Evolutionary conservation across 2,797 vertebrate genomes (phyloP).

Genomic region (Halcyon smyrnensis): DNA sequence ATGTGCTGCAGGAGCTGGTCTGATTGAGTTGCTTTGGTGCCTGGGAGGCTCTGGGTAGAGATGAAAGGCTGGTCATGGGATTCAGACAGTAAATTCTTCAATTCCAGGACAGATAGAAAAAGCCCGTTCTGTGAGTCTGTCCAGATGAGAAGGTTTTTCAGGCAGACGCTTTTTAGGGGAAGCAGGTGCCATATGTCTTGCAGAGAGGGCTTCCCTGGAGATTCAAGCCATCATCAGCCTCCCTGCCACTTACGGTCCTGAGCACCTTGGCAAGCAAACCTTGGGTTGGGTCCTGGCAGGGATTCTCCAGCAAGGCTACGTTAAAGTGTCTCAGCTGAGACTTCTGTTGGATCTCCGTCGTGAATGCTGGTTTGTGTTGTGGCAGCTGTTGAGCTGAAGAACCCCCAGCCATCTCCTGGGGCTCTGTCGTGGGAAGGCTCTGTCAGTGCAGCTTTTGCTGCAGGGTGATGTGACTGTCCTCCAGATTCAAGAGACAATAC

Average conservation of each 20-base stretch:
- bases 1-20: not conserved
- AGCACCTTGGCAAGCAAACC: not conserved
- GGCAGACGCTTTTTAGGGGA: not conserved
- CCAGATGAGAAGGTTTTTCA: not conserved
- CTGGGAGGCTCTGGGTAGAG: not conserved
- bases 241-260: fast-evolving
- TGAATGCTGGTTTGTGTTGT: not conserved
- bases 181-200: not conserved
- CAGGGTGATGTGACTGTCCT: not conserved
- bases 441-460: not conserved
- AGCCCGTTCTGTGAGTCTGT: not conserved
- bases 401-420: fast-evolving
- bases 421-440: not conserved
- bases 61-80: not conserved
- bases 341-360: fast-evolving
- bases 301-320: not conserved
- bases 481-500: fast-evolving
- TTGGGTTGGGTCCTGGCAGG: fast-evolving
- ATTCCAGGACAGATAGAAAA: not conserved
- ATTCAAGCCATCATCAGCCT: not conserved
- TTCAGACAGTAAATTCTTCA: not conserved
- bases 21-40: not conserved
- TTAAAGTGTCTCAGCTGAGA: not conserved
- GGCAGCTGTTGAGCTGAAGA: not conserved
- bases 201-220: not conserved